Base-by-base conservation (phyloP, 1,140 invertebrate species). In the Lepeophtheirus salmonis region DNA sequence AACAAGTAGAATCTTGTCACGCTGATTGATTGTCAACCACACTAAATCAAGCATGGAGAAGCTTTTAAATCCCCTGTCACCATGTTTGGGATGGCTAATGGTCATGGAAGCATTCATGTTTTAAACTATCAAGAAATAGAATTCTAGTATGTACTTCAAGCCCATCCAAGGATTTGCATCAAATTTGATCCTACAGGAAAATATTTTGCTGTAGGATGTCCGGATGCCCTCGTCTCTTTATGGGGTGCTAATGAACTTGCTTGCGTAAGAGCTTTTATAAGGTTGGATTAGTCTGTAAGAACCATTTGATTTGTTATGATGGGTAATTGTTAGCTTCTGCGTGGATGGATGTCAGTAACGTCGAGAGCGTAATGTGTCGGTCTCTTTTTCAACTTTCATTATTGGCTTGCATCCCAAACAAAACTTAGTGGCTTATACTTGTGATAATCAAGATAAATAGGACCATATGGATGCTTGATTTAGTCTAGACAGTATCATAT, bases 1-100 rank as follows among this genome's bases (percentile, higher is more conserved):
- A 97, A 97, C 71, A 97, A 97, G 74, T 92, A 97, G 69, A 92
- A 97, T 73, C 73, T 97, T 0, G 86, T 97, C 1, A 90, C 91
- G 2, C 97, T 97, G 65, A 94, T 97, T 63, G 94, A 97, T 73
- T 84, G 86, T 0, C 76, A 81, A 53, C 82, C 79, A 14, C 82
- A 84, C 68, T 86, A 88, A 71, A 83, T 90, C 64, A 78, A 80
- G 59, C 78, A 78, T 0, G 90, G 96, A 67, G 84, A 95, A 67
- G 88, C 91, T 63, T 97, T 94, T 67, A 97, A 75, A 92, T 97
- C 56, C 86, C 88, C 1, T 97, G 90, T 89, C 94, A 96, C 68
- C 89, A 89, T 65, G 80, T 83, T 2, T 89, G 86, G n/a, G 84
- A 91, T 97, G 1, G 97, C 92, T 0, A 96, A 66, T 61, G 64